Percentiles rank a stretch among this genome's conserved stretches.
Evolutionary conservation across 2,797 vertebrate genomes (phyloP).

Genomic region (Girardinus metallicus): DNA sequence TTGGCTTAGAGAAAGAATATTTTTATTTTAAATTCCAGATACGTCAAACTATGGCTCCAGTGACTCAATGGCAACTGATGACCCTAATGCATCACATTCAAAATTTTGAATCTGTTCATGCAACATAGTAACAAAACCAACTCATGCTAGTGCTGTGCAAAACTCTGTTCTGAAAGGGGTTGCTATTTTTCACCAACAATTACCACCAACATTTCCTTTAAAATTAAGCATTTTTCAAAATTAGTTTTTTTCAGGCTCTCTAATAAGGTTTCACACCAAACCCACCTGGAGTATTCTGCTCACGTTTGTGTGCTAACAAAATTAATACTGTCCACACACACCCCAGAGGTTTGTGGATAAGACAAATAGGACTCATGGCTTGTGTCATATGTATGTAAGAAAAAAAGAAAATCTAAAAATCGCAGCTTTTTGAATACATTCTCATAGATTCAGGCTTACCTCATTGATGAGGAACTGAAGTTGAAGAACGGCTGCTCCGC

Average conservation of each 20-base stretch:
- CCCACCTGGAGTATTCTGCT: neutral
- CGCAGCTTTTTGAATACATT: neutral
- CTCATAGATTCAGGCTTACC: slow-evolving; percentile 80
- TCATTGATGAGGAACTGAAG: slow-evolving; percentile 99
- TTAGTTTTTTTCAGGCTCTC: neutral
- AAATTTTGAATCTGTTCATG: neutral
- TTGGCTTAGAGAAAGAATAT: neutral
- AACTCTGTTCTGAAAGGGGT: neutral
- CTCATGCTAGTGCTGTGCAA: neutral
- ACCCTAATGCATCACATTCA: neutral
- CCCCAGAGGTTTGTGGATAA: neutral
- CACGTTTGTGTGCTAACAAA: neutral
- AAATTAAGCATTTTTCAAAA: neutral
- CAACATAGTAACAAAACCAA: neutral
- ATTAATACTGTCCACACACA: neutral
- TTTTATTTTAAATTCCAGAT: neutral
- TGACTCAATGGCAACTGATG: neutral
- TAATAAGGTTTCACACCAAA: neutral
- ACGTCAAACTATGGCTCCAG: neutral
- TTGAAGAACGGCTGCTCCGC: slow-evolving; percentile 92
- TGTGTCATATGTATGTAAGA: neutral
- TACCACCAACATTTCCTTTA: neutral
- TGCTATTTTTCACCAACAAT: neutral
- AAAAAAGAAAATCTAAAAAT: neutral
- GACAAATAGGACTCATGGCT: neutral